Percentiles rank a stretch among this genome's conserved stretches.
phyloP scores from a whole-genome alignment of 2,113 vertebrate species.

The Capreolus pygargus region DNA sequence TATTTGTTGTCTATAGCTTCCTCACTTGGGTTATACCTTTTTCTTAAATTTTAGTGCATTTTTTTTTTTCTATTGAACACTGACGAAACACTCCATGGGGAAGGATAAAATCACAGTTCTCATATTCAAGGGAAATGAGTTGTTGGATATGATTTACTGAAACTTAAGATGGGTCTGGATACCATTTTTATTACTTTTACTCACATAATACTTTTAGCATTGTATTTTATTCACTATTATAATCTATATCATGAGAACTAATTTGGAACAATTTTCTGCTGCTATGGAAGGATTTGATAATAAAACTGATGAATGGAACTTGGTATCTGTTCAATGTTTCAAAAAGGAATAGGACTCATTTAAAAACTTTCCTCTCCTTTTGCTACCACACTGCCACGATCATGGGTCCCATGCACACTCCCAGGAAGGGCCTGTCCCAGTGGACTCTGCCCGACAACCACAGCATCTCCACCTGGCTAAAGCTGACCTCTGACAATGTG shows the following conservation, averaged over 20 bases:
- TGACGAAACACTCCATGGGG: background rate
- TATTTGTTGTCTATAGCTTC: background rate
- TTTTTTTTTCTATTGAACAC: background rate
- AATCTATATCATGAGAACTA: constrained; percentile 47
- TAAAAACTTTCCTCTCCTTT: background rate
- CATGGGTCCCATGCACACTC: background rate
- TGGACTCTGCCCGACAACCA: background rate
- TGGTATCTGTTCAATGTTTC: constrained; percentile 11
- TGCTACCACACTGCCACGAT: background rate
- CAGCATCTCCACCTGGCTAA: background rate
- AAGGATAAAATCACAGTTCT: constrained; percentile 33
- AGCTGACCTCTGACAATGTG: background rate
- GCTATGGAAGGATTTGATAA: constrained; percentile 55
- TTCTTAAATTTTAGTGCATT: background rate
- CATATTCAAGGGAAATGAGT: background rate
- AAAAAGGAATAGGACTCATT: background rate
- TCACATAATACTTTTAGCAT: constrained; percentile 31
- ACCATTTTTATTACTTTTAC: constrained; percentile 48
- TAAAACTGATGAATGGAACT: constrained; percentile 48
- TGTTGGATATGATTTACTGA: constrained; percentile 37
- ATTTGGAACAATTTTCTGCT: constrained; percentile 53
- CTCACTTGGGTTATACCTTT: background rate
- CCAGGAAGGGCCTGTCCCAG: background rate
- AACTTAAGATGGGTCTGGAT: constrained; percentile 27
- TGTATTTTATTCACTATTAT: constrained; percentile 2